Evolutionary conservation across 1,140 invertebrate species (phyloP), one percentile per base, ranked within the genome.

Genomic region (Zaprionus gabonicus): DNA sequence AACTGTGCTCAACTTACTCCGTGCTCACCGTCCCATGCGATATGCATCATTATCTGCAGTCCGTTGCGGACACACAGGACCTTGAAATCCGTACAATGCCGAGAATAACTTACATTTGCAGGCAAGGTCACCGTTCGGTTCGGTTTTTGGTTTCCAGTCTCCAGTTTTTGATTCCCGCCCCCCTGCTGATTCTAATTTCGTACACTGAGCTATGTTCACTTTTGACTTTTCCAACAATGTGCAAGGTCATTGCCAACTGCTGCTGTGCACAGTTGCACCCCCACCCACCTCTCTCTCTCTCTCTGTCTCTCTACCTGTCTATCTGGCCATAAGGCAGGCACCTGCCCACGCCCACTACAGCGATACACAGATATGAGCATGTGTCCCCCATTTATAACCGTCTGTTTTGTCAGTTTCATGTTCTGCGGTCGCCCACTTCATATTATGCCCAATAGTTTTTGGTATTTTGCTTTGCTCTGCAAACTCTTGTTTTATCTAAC

Each of bases 371-470:
- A 69, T 69, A 62, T 62, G 44, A 55, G 68, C 55, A 46, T 59
- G 59, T 75, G 59, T 56, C 23, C 56, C 63, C 63, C 62, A 72
- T 62, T 67, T 76, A 72, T 76, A 76, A 72, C 57, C 46, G 69
- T 66, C 55, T 66, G 36, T 55, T 55, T 67, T 76, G 74, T 56
- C 74, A 62, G 74, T 62, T 67, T 46, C 38, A 67, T 72, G 72
- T 67, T 46, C 56, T 53, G 56, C 23, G 67, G 10, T 59, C 31
- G 34, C 57, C 51, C 51, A 56, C 34, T 56, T 49, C 28, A 31
- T 44, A 31, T 56, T 66, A 56, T 56, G 64, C 25, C 51, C 23
- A 56, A 56, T 23, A 44, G 51, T 17, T 13, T 13, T 49, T 46
- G 12, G 28, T 23, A 23, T 23, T 23, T 23, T 2, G 23, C 20